phyloP scores from a whole-genome alignment of 2,113 vertebrate genomes.

The Phylloscopus trochilus region DNA sequence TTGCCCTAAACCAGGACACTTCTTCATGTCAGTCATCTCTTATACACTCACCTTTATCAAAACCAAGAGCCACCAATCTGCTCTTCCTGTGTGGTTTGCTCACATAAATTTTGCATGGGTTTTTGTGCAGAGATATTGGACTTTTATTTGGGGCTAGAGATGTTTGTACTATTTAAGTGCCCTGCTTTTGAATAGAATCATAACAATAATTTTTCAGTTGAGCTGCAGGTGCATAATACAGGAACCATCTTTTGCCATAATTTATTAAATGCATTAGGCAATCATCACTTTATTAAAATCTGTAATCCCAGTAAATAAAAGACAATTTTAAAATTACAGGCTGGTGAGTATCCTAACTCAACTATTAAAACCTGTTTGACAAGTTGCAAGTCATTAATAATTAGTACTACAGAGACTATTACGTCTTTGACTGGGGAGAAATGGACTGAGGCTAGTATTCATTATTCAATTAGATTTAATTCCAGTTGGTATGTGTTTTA shows the following conservation, averaged over 20 bases:
- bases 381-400: constrained; percentile 46
- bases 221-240: neutral
- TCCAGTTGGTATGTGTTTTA: constrained; percentile 39
- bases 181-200: neutral
- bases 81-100: neutral
- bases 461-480: constrained; percentile 40
- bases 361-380: constrained; percentile 28
- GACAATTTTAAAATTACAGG: constrained; percentile 17
- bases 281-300: neutral
- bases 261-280: neutral
- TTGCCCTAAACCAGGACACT: neutral
- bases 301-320: constrained; percentile 36
- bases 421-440: constrained; percentile 32
- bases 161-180: neutral
- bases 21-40: neutral
- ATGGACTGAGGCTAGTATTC: constrained; percentile 42
- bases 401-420: constrained; percentile 42
- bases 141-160: neutral
- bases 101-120: neutral
- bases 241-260: neutral
- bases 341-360: constrained; percentile 8
- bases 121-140: neutral
- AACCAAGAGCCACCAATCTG: neutral
- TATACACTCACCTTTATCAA: neutral
- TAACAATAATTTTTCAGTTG: neutral